These are phyloP conservation scores for Andinoacara biseriatus DNA, from an alignment of 2,113 vertebrate species.

Conservation along the genomic window DNA sequence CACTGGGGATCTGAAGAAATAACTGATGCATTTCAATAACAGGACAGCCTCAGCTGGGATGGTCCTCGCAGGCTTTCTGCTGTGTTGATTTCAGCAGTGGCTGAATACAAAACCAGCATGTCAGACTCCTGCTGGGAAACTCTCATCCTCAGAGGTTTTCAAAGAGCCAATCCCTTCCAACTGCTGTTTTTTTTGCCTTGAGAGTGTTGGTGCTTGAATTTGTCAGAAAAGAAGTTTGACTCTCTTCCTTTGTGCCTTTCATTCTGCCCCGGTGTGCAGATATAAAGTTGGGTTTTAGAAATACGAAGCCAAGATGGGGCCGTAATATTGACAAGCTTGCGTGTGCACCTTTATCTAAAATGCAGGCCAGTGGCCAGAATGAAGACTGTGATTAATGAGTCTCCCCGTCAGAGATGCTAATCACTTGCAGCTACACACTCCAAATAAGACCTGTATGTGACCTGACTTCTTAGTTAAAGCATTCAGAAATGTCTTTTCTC, in stretches of 20 bases:
- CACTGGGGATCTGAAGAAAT: background rate
- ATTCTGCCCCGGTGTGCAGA: background rate
- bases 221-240: background rate
- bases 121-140: background rate
- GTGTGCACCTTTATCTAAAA: slow-evolving; percentile 28
- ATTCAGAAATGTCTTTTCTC: background rate
- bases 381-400: slow-evolving; percentile 59
- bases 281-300: slow-evolving; percentile 24
- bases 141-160: background rate
- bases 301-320: slow-evolving; percentile 41
- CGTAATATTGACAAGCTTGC: slow-evolving; percentile 32
- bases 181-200: background rate
- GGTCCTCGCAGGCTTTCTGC: background rate
- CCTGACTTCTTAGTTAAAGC: slow-evolving; percentile 26
- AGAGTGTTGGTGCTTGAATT: background rate
- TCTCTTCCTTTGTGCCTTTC: background rate
- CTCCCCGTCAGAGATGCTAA: slow-evolving; percentile 54
- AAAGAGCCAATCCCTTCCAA: background rate
- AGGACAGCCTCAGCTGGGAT: background rate
- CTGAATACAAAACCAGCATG: background rate
- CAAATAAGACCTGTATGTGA: slow-evolving; percentile 12
- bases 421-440: slow-evolving; percentile 34
- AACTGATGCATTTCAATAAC: background rate
- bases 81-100: slow-evolving; percentile 6
- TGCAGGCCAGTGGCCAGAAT: slow-evolving; percentile 45